Conservation (phyloP, 2,797 vertebrate genomes). For the Mormyrus proboscirostris region DNA sequence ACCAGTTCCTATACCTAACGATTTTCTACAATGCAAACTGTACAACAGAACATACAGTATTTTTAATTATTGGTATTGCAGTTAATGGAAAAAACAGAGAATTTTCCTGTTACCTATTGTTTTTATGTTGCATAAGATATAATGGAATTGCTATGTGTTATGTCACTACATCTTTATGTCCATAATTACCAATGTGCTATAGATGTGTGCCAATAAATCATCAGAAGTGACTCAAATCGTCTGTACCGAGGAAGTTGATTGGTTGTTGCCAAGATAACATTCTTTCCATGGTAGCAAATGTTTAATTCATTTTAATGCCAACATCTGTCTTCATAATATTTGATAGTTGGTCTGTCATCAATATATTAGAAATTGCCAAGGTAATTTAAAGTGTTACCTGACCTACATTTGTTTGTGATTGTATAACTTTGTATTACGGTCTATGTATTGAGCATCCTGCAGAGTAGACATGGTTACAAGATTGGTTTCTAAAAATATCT, state of each 20-base stretch:
- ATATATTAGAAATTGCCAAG: background rate
- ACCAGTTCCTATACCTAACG: background rate
- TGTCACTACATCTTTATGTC: background rate
- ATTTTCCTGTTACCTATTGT: background rate
- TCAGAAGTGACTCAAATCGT: background rate
- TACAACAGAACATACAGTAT: background rate
- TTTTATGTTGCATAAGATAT: background rate
- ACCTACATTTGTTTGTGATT: background rate
- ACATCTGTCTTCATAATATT: background rate
- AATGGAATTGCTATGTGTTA: background rate
- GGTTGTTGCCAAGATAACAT: background rate
- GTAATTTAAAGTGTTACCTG: background rate
- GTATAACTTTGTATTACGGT: background rate
- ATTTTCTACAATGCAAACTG: background rate
- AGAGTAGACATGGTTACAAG: background rate
- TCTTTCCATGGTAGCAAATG: background rate
- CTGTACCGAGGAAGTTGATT: background rate
- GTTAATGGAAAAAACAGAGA: background rate
- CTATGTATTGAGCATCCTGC: background rate
- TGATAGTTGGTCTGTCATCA: background rate
- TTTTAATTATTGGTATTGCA: background rate
- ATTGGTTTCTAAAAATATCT: constrained; percentile 15
- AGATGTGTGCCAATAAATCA: background rate
- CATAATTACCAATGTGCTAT: background rate
- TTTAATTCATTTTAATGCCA: background rate